Evolutionary conservation across 2,888 invertebrate genomes (phyloP).

Genomic region (Salpingus planirostris): DNA sequence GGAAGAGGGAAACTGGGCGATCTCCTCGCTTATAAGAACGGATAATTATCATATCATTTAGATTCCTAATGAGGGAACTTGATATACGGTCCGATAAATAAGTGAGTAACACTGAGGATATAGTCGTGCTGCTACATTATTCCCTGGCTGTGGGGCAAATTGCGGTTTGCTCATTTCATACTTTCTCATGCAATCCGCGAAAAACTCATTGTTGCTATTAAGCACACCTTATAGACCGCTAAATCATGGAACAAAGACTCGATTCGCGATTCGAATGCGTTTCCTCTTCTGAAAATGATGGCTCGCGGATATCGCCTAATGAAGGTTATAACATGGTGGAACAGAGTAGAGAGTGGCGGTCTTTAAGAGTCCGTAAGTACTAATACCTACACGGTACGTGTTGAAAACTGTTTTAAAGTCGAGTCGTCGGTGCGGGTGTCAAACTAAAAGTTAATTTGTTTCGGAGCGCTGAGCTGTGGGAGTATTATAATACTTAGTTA

Average conservation of each 20-base stretch:
- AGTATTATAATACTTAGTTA: slow-evolving; percentile 2
- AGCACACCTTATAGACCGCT: slow-evolving; percentile 5
- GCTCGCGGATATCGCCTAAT: too few relatives aligned
- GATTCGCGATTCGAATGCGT: too few relatives aligned
- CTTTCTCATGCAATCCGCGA: slow-evolving; percentile 9
- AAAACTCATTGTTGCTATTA: slow-evolving; percentile 12
- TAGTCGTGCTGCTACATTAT: slow-evolving; percentile 15
- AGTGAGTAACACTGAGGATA: slow-evolving; percentile 10
- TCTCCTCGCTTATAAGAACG: too few relatives aligned
- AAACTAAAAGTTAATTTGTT: slow-evolving; percentile 6
- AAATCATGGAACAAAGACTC: too few relatives aligned
- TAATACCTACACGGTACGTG: too few relatives aligned
- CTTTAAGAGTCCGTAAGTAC: too few relatives aligned
- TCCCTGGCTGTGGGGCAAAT: slow-evolving; percentile 11
- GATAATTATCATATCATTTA: slow-evolving; percentile 15
- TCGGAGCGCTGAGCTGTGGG: slow-evolving; percentile 1
- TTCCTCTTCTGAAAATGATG: too few relatives aligned
- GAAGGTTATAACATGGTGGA: neutral
- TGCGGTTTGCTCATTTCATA: slow-evolving; percentile 11
- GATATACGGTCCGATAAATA: slow-evolving; percentile 15
- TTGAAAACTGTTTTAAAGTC: too few relatives aligned
- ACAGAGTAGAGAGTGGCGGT: too few relatives aligned
- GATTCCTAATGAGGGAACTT: slow-evolving; percentile 14
- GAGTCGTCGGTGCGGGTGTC: too few relatives aligned
- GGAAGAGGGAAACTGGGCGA: too few relatives aligned